Conservation (phyloP, 1,140 invertebrate species). For the Xylocopa sonorina region DNA sequence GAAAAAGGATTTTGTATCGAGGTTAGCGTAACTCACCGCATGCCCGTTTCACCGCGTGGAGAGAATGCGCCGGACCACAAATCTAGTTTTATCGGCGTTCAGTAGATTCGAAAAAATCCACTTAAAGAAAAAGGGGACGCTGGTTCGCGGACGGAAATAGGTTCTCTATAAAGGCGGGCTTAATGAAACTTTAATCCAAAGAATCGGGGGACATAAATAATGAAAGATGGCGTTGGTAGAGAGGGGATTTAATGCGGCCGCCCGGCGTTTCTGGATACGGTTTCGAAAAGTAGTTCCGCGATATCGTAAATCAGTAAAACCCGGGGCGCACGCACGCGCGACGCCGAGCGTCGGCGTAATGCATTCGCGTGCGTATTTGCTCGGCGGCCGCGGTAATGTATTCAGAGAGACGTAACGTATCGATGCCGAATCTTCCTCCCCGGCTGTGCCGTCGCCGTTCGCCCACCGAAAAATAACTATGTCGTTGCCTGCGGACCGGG, state of each 20-base stretch:
- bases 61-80: background rate
- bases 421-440: constrained; percentile 57
- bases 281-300: constrained; percentile 59
- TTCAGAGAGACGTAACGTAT: constrained; percentile 63
- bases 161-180: background rate
- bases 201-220: constrained; percentile 30
- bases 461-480: constrained; percentile 59
- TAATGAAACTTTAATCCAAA: constrained; percentile 43
- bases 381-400: constrained; percentile 57
- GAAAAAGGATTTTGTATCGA: background rate
- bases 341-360: constrained; percentile 42
- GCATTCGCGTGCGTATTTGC: constrained; percentile 59
- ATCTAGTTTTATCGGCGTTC: background rate
- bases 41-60: too few relatives aligned
- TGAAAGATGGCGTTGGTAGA: constrained; percentile 28
- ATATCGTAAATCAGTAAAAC: constrained; percentile 67
- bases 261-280: constrained; percentile 33
- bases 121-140: background rate
- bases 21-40: too few relatives aligned
- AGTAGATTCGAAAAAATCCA: constrained; percentile 7
- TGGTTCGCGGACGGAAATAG: background rate
- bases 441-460: background rate
- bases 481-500: constrained; percentile 34
- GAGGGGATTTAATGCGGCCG: constrained; percentile 63
- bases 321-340: constrained; percentile 34